A percentile compares a stretch with the other conserved stretches of the same genome.
Conservation (phyloP, 1,140 invertebrate genomes). For the Acromyrmex charruanus region DNA sequence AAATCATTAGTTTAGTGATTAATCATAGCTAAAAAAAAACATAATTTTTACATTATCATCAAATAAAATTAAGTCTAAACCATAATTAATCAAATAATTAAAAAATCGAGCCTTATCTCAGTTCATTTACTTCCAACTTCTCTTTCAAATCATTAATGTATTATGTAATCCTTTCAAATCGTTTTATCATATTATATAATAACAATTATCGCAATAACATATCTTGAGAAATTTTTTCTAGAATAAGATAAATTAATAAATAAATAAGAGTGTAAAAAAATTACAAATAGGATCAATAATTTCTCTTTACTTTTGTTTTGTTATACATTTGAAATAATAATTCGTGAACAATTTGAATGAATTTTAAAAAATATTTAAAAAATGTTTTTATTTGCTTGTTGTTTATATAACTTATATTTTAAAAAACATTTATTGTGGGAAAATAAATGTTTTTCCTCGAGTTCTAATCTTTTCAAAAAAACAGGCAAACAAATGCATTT, state of each 20-base stretch:
- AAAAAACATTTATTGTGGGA: not conserved
- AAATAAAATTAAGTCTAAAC: no score
- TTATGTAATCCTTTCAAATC: not conserved
- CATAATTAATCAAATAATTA: no score
- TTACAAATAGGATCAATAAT: conserved; percentile 3
- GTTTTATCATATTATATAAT: not conserved
- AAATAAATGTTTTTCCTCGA: not conserved
- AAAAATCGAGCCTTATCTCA: no score
- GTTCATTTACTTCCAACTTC: not conserved
- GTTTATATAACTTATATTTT: not conserved
- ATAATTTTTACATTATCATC: no score
- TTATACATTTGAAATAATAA: conserved; percentile 4
- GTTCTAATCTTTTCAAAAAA: not conserved
- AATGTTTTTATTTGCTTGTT: not conserved
- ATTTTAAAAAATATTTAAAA: not conserved
- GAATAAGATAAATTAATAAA: not conserved
- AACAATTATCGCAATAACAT: not conserved
- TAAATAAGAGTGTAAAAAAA: conserved; percentile 3
- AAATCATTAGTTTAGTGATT: no score
- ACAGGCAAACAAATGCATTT: conserved; percentile 1
- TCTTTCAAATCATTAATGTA: not conserved
- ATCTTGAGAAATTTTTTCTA: not conserved
- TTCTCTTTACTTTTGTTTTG: not conserved
- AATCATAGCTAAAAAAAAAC: no score
- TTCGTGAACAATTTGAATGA: not conserved